A percentile compares a stretch with the other conserved stretches of the same genome.
These are phyloP conservation scores for Saimiri boliviensis DNA, from an alignment of 2,113 vertebrate genomes.

Conservation along the genomic window DNA sequence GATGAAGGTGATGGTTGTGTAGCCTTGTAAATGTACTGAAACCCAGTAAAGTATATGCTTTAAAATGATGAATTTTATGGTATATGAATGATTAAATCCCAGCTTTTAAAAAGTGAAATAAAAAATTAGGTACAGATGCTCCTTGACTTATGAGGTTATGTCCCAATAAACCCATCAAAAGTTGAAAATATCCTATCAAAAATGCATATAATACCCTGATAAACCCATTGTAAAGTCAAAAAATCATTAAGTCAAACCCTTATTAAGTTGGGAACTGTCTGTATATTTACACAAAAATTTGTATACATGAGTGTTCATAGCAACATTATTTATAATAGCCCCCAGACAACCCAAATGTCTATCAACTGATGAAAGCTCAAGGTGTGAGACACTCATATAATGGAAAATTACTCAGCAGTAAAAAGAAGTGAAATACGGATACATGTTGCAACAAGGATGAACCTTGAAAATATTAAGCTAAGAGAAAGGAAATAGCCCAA, in stretches of 20 bases:
- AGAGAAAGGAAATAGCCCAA: not conserved
- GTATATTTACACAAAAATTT: not conserved
- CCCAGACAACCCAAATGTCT: not conserved
- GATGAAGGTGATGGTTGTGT: not conserved
- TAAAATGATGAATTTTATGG: conserved; percentile 16
- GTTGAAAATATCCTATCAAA: not conserved
- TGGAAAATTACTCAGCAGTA: not conserved
- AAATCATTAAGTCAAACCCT: not conserved
- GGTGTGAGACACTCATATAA: not conserved
- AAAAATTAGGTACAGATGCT: not conserved
- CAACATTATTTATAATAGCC: not conserved
- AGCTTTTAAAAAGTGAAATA: not conserved
- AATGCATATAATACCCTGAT: not conserved
- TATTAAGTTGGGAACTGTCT: not conserved
- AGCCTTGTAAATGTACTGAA: not conserved
- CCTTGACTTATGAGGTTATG: not conserved
- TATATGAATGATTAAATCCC: not conserved
- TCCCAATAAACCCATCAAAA: not conserved
- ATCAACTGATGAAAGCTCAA: not conserved
- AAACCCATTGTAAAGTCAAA: not conserved
- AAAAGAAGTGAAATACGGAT: not conserved
- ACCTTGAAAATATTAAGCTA: not conserved
- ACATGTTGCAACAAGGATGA: not conserved
- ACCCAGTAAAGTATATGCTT: not conserved
- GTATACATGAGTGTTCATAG: not conserved